phyloP scores from a whole-genome alignment of 1,140 invertebrate genomes.

The Idris sp. region DNA sequence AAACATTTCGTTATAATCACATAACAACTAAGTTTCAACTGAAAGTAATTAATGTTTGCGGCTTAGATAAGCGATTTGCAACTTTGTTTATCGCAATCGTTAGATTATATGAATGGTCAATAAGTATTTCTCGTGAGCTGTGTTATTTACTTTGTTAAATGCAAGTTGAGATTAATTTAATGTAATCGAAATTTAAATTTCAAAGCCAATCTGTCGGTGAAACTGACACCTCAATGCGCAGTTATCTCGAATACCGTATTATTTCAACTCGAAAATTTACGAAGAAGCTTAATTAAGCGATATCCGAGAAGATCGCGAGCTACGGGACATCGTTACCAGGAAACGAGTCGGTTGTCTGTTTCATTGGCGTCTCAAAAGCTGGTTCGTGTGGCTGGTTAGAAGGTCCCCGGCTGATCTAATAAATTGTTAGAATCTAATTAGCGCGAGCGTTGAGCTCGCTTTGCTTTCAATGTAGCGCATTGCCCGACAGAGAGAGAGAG shows the following conservation, averaged over 20 bases:
- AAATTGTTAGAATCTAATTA: slow-evolving; percentile 59
- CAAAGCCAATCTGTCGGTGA: slow-evolving; percentile 12
- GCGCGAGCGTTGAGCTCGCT: slow-evolving; percentile 27
- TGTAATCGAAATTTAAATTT: slow-evolving; percentile 1
- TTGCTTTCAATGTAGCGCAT: slow-evolving; percentile 25
- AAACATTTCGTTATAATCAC: slow-evolving; percentile 49
- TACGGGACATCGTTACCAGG: slow-evolving; percentile 38
- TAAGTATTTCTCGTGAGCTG: no score
- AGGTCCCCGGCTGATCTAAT: slow-evolving; percentile 55
- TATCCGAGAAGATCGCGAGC: slow-evolving; percentile 43
- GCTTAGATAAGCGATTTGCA: slow-evolving; percentile 15
- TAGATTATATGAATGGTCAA: no score
- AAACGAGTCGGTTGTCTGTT: slow-evolving; percentile 42
- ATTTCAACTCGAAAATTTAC: slow-evolving; percentile 34
- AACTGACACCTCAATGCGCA: slow-evolving; percentile 17
- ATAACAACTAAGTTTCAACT: slow-evolving; percentile 29
- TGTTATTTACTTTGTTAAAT: no score
- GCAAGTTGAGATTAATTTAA: no score
- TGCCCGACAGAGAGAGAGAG: slow-evolving; percentile 13
- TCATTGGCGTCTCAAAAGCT: slow-evolving; percentile 41
- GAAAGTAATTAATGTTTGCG: slow-evolving; percentile 48
- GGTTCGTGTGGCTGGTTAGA: slow-evolving; percentile 51
- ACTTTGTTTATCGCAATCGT: slow-evolving; percentile 2
- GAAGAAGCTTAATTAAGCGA: slow-evolving; percentile 54
- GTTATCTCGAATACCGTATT: slow-evolving; percentile 28